Evolutionary conservation across 2,888 invertebrate genomes (phyloP), one percentile per base, ranked within the genome.

Genomic region (Xestia xanthographa): DNA sequence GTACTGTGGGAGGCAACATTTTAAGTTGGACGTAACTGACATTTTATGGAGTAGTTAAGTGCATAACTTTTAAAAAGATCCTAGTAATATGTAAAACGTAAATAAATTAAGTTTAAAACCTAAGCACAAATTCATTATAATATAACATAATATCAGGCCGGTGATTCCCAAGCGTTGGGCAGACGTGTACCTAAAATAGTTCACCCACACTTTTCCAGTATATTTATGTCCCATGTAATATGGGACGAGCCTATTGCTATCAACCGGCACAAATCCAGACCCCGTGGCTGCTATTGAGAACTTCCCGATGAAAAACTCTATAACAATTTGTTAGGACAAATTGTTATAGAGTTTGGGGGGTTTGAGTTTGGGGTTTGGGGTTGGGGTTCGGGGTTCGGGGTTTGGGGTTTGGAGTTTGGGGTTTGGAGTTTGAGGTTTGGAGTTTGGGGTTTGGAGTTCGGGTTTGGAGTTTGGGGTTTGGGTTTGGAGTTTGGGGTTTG

Each of bases 21-120:
- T 79, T 66, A 73, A 79, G 58, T 67, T 53, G 26, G 67, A 77
- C 53, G 70, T 77, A 68, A 77, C 29, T 79, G 66, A 63, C 43
- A 56, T 29, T 73, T 75, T 71, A 79, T 71, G 63, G 34, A 38
- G 60, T 58, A 63, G 43, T 69, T 53, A 77, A 56, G 22, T 26
- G 53, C 4, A 56, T 26, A 63, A 58, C 14, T 53, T 34, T 68
- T 56, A 67, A 58, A 63, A 14, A 68, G 68, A 53, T 66, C 29
- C 58, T 66, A 48, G 48, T 48, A 34, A 34, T 34, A 26, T 67
- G 29, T 56, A 41, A 65, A 45, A 66, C 20, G n/a, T 38, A 38
- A 45, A 71, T 71, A 53, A 69, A 53, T 53, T 20, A 62, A 53
- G 8, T 29, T 12, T n/a, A 34, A 41, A 22, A 56, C 5, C 22